Base-by-base conservation (phyloP, 2,888 invertebrate genomes). In the Odontocolon sp. region DNA sequence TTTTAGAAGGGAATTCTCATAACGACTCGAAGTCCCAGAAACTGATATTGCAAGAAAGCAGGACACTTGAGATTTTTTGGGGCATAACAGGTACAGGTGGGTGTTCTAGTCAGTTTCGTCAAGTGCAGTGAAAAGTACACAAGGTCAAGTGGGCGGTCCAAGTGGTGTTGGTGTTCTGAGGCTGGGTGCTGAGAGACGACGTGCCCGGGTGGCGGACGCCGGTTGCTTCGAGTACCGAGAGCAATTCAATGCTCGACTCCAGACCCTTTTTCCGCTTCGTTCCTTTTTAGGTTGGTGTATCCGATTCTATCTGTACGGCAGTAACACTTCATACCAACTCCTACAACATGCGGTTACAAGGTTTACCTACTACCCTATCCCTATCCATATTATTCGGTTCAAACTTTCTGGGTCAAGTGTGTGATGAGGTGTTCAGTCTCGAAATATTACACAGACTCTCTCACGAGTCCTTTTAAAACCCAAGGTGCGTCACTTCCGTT, bases 121-220 rank as follows among this genome's bases (percentile, higher is more conserved):
- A 83, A 81, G 81, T 78, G 71, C 47, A 63, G 71, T 21, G 72
- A 63, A 78, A 80, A 77, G 82, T 79, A 80, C 80, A 77, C 81
- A 83, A 84, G 84, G 84, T 84, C 85, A 84, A 85, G 85, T 82
- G 81, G 82, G 80, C 42, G 76, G 74, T 72, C 73, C 81, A 81
- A 84, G 84, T 83, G 82, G 77, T 66, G 80, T 64, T 72, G 80
- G 78, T 79, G 63, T 52, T n/a, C n/a, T n/a, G 38, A 23, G 47
- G 38, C 36, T 52, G 14, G 38, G 33, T 26, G 36, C 61, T 8
- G 38, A 14, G 3, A 23, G 31, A 31, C 45, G 73, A 45, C 16
- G 11, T 11, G 42, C 59, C 36, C 31, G 9, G 59, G 52, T 52
- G 33, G 33, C 66, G 28, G 28, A 18, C 18, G 45, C 6, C 38